A percentile compares a stretch with the other conserved stretches of the same genome.
These are phyloP conservation scores for Pseudocheirus occidentalis DNA, from an alignment of 2,797 vertebrate genomes.

Conservation along the genomic window DNA sequence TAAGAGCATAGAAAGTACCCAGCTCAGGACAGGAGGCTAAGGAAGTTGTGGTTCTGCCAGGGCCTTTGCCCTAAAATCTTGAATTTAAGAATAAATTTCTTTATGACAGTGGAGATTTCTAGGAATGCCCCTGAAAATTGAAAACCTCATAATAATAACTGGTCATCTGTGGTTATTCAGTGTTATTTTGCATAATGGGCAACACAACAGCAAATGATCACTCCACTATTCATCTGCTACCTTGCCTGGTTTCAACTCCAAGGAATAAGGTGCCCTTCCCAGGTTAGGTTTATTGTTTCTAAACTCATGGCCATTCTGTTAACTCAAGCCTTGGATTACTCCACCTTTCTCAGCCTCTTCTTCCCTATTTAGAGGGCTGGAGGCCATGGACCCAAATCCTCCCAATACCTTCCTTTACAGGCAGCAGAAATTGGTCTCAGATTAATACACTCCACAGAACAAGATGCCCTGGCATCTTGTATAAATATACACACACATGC, in stretches of 20 bases:
- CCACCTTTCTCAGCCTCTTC: background rate
- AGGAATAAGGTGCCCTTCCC: background rate
- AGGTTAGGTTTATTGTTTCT: background rate
- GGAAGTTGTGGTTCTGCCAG: background rate
- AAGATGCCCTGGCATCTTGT: no score
- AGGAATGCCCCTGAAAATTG: background rate
- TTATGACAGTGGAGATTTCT: background rate
- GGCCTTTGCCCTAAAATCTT: background rate
- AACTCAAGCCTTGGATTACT: background rate
- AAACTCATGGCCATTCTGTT: background rate
- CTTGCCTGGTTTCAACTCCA: background rate
- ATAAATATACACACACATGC: no score
- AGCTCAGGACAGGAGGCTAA: background rate
- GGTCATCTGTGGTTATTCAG: background rate
- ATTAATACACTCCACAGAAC: background rate
- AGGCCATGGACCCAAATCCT: background rate
- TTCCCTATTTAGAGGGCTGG: background rate
- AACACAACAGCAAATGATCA: background rate
- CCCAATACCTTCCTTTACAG: background rate
- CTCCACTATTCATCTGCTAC: background rate
- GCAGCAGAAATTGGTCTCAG: background rate
- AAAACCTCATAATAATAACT: slow-evolving; percentile 20
- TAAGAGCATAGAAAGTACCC: slow-evolving; percentile 36
- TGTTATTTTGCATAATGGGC: background rate
- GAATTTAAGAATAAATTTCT: background rate